Evolutionary conservation across 2,113 vertebrate genomes (phyloP), one percentile per base, ranked within the genome.

Genomic region (Galbula dea): DNA sequence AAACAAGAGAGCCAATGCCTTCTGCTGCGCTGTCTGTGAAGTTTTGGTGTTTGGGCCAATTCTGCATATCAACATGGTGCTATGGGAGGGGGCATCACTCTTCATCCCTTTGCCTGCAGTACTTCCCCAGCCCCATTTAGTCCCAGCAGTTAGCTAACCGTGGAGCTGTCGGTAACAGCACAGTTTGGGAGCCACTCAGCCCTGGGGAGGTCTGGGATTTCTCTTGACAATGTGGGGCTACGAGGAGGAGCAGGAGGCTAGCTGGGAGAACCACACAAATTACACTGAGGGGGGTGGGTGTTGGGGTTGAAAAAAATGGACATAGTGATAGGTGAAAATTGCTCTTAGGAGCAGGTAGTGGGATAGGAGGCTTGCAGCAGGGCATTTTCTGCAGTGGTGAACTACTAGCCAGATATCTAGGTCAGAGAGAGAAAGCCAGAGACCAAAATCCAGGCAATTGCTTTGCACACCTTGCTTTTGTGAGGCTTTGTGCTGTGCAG

Each of bases 1-100:
- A 95, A 96, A 97, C 96, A 94, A 96, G 97, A 95, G 96, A 98
- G 97, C 97, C 97, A 97, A 95, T 96, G 98, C 98, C 98, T 98
- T 98, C 97, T 98, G 98, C 97, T 96, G 96, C 97, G 72, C 96
- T 97, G 97, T 97, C 98, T 98, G 98, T 98, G 97, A 98, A 98
- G 98, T 98, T 98, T 97, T 97, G 97, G 98, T 97, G 95, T 94
- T 94, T 80, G 77, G 97, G 97, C 98, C 98, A 97, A 96, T 96
- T 96, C 97, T 93, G 93, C 96, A 96, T 90, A 96, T 96, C 96
- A 90, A 95, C 96, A 94, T 96, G 72, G 95, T 97, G 97, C 95
- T 97, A 95, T 87, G 90, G 93, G 94, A 96, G 94, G 96, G 96
- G 97, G 93, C 97, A 96, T 94, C 95, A 79, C 97, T 97, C 97